phyloP scores from a whole-genome alignment of 2,113 vertebrate species.

The Uria lomvia region DNA sequence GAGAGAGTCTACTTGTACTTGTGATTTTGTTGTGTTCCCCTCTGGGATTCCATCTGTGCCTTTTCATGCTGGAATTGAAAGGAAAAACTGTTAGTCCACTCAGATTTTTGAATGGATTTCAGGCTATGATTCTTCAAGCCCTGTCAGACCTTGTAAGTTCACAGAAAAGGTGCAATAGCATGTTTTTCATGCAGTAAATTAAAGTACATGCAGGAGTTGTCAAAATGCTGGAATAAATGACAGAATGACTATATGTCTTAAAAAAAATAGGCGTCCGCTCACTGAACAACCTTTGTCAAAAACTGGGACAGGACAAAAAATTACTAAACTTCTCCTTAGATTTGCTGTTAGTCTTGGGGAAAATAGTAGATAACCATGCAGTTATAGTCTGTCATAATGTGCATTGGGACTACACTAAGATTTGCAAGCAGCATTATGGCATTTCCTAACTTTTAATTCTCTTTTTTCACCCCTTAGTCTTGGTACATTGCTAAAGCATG shows the following conservation, averaged over 20 bases:
- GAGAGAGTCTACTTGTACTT: not conserved
- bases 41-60: not conserved
- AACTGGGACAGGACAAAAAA: not conserved
- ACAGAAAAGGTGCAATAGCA: not conserved
- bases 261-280: not conserved
- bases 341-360: not conserved
- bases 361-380: not conserved
- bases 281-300: not conserved
- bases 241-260: not conserved
- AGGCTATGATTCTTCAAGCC: not conserved
- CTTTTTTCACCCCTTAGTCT: not conserved
- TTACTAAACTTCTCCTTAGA: not conserved
- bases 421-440: not conserved
- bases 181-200: not conserved
- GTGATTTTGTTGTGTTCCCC: not conserved
- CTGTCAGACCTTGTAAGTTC: not conserved
- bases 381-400: not conserved
- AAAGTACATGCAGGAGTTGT: not conserved
- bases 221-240: not conserved
- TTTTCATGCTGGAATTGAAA: not conserved
- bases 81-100: not conserved
- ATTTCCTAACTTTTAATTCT: not conserved
- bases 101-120: not conserved
- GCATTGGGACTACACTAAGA: not conserved
- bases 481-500: not conserved